phyloP scores from a whole-genome alignment of 2,113 vertebrate genomes.

The Seriola aureovittata region DNA sequence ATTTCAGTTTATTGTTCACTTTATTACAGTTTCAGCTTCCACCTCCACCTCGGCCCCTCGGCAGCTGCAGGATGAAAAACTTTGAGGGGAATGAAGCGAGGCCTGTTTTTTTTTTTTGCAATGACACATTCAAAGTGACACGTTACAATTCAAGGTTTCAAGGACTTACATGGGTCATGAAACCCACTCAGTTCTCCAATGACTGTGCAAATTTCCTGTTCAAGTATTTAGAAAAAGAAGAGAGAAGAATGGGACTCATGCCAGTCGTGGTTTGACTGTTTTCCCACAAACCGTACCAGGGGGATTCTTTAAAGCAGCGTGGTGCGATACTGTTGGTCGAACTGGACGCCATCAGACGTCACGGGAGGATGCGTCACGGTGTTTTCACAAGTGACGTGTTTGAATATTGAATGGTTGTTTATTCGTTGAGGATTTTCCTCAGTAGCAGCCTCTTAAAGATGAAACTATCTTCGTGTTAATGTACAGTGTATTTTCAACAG shows the following conservation, averaged over 20 bases:
- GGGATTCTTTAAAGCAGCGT: neutral
- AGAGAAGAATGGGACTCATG: neutral
- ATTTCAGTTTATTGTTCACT: neutral
- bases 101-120: constrained; percentile 34
- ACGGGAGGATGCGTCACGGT: neutral
- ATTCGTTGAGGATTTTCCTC: neutral
- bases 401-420: neutral
- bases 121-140: constrained; percentile 17
- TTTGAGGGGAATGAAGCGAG: neutral
- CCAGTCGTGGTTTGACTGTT: neutral
- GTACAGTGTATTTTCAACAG: neutral
- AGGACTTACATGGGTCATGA: constrained; percentile 24
- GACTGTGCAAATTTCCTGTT: neutral
- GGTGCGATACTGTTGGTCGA: neutral
- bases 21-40: neutral
- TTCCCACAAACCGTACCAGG: neutral
- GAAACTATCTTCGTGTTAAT: neutral
- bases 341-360: neutral
- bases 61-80: neutral
- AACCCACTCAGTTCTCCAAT: constrained; percentile 11
- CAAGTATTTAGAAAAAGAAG: neutral
- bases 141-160: constrained; percentile 31
- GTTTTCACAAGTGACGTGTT: neutral
- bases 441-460: neutral
- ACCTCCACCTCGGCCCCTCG: too few relatives aligned